Percentiles rank a stretch among this genome's conserved stretches.
These are phyloP conservation scores for Siphamia tubifer DNA, from an alignment of 2,113 vertebrate genomes.

Conservation along the genomic window DNA sequence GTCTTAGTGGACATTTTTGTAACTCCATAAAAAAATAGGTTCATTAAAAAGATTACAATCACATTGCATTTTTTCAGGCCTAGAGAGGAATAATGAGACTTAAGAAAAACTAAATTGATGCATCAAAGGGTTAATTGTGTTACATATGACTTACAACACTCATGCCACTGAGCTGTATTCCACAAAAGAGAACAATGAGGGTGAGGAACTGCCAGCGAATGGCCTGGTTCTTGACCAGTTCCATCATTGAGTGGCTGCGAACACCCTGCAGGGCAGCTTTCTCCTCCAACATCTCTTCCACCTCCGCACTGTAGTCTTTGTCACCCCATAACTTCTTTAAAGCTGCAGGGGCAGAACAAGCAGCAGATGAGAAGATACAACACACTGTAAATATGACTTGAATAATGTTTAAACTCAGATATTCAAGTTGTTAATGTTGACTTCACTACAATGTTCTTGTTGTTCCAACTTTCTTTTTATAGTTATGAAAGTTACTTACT, in stretches of 20 bases:
- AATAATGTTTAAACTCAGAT: no score
- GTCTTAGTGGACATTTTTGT: no score
- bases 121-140: not conserved
- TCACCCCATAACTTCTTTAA: conserved; percentile 80
- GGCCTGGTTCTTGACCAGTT: conserved; percentile 70
- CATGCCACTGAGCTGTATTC: conserved; percentile 84
- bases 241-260: conserved; percentile 59
- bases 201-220: conserved; percentile 80
- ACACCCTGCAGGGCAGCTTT: conserved; percentile 65
- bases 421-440: no score
- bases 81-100: no score
- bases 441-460: no score
- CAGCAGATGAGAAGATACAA: not conserved
- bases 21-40: no score
- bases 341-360: conserved; percentile 59
- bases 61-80: no score
- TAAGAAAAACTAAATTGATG: no score
- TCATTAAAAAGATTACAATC: no score
- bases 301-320: conserved; percentile 69
- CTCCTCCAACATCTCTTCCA: conserved; percentile 84
- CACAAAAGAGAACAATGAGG: conserved; percentile 58
- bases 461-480: no score
- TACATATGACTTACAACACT: conserved; percentile 76
- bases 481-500: no score
- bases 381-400: no score